Evolutionary conservation across 1,140 invertebrate species (phyloP).

Genomic region (Subanguina moxae): DNA sequence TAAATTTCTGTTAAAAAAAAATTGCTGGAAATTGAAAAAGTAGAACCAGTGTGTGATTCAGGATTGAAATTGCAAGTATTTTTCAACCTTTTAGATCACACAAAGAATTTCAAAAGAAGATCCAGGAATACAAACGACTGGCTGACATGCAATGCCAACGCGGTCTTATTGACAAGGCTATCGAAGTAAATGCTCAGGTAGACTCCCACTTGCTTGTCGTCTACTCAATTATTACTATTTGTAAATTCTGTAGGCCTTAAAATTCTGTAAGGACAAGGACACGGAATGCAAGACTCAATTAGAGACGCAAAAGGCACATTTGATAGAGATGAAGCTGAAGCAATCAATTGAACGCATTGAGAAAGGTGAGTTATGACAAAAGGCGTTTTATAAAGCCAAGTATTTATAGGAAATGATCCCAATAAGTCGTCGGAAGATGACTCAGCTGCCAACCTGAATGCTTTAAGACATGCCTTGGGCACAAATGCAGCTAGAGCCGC

Average conservation of each 20-base stretch:
- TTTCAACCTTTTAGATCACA: constrained; percentile 38
- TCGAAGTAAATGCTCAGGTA: constrained; percentile 49
- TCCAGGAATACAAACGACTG: constrained; percentile 55
- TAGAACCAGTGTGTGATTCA: neutral
- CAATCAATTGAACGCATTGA: constrained; percentile 57
- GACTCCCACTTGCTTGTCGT: no score
- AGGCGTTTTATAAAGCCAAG: constrained; percentile 24
- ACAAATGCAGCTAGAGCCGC: constrained; percentile 30
- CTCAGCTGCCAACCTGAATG: constrained; percentile 36
- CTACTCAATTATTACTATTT: no score
- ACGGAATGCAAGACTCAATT: constrained; percentile 49
- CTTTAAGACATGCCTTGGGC: constrained; percentile 42
- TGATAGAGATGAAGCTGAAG: constrained; percentile 57
- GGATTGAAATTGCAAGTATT: neutral
- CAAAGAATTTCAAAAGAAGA: constrained; percentile 56
- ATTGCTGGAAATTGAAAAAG: neutral
- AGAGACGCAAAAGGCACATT: constrained; percentile 48
- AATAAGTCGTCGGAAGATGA: constrained; percentile 33
- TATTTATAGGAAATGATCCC: constrained; percentile 35
- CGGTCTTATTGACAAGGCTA: constrained; percentile 55
- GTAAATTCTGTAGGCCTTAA: constrained; percentile 39
- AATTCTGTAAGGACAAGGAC: constrained; percentile 59
- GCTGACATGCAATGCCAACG: constrained; percentile 56
- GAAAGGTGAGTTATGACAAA: constrained; percentile 42
- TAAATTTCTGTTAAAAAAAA: no score